Evolutionary conservation across 1,140 invertebrate genomes (phyloP).

Genomic region (Caerostris darwini): DNA sequence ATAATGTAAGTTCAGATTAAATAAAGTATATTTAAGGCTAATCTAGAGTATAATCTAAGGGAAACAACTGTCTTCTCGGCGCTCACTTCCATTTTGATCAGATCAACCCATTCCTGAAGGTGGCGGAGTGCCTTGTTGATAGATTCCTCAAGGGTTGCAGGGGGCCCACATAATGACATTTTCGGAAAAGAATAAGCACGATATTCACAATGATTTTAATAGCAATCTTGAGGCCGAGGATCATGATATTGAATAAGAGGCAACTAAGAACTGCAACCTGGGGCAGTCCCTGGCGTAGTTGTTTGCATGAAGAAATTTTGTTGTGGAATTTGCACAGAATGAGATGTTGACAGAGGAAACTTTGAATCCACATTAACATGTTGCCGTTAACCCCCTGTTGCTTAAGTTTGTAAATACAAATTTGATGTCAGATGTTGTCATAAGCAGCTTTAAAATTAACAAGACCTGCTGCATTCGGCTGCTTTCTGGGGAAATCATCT

Average conservation of each 20-base stretch:
- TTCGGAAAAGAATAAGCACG: conserved; percentile 16
- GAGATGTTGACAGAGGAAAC: background rate
- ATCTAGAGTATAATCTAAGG: background rate
- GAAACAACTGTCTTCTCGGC: background rate
- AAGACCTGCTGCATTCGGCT: no score
- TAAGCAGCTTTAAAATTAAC: no score
- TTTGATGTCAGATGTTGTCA: no score
- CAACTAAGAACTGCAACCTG: conserved; percentile 25
- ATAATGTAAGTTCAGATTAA: no score
- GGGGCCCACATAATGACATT: background rate
- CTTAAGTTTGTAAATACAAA: no score
- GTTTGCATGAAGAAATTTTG: background rate
- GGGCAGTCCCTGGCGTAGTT: conserved; percentile 3
- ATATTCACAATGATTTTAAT: background rate
- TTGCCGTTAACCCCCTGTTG: background rate
- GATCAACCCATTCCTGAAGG: background rate
- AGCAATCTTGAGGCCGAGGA: background rate
- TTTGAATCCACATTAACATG: background rate
- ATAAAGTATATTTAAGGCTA: no score
- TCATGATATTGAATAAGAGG: conserved; percentile 35
- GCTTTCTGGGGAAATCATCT: no score
- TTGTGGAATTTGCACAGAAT: background rate
- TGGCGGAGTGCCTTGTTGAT: background rate
- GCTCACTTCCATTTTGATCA: conserved; percentile 32
- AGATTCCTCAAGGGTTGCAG: background rate